phyloP scores from a whole-genome alignment of 2,797 vertebrate species.

The Varecia variegata region DNA sequence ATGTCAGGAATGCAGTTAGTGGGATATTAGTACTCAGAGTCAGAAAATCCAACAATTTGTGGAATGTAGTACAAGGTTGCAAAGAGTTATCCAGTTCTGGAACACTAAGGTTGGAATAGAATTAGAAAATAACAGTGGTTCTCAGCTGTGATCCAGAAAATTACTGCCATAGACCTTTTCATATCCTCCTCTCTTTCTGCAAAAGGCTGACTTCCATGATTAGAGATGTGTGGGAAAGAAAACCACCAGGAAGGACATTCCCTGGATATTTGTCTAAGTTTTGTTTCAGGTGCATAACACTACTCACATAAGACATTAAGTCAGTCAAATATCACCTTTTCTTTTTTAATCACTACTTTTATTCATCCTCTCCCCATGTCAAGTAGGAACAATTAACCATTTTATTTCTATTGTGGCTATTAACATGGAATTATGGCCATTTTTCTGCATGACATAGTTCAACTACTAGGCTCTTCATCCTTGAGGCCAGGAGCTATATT shows the following conservation, averaged over 20 bases:
- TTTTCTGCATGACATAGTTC: neutral
- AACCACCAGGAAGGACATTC: neutral
- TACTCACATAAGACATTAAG: neutral
- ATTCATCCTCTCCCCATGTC: neutral
- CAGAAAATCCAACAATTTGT: neutral
- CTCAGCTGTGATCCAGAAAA: neutral
- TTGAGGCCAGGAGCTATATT: neutral
- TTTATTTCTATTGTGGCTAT: neutral
- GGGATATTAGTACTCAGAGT: neutral
- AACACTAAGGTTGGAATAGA: neutral
- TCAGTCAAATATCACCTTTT: neutral
- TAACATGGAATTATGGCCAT: neutral
- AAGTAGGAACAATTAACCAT: neutral
- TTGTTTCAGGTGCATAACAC: neutral
- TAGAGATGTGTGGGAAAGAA: neutral
- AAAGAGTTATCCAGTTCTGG: neutral
- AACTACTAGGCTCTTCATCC: neutral
- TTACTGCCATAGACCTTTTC: neutral
- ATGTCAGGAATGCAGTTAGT: neutral
- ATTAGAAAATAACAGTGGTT: neutral
- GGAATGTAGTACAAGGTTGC: neutral
- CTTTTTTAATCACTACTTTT: neutral
- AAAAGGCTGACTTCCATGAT: neutral
- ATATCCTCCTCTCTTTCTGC: neutral
- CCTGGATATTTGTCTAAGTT: neutral